These are phyloP conservation scores for Nematopogon swammerdamellus DNA, from an alignment of 2,888 invertebrate genomes.

Conservation along the genomic window DNA sequence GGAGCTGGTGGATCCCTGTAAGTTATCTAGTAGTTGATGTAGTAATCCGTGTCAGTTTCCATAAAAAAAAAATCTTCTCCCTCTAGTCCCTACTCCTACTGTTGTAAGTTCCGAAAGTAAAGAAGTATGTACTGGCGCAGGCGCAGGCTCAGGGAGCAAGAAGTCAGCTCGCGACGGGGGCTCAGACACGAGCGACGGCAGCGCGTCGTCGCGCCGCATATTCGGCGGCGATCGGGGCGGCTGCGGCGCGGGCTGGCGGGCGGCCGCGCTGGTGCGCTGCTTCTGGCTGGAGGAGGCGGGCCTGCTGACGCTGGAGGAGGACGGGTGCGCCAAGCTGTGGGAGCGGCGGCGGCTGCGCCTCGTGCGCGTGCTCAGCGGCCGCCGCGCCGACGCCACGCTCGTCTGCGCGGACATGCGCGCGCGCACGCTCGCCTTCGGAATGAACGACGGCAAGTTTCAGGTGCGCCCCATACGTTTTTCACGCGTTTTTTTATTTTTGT, in stretches of 20 bases:
- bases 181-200: slow-evolving; percentile 33
- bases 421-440: slow-evolving; percentile 36
- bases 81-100: too few species aligned
- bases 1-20: too few species aligned
- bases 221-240: slow-evolving; percentile 18
- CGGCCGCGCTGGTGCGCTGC: slow-evolving; percentile 30
- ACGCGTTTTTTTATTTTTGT: neutral
- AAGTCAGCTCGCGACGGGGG: slow-evolving; percentile 23
- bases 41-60: too few species aligned
- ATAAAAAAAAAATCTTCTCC: too few species aligned
- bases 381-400: slow-evolving; percentile 26
- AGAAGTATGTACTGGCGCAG: too few species aligned
- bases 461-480: slow-evolving; percentile 15
- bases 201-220: slow-evolving; percentile 25
- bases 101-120: too few species aligned
- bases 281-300: slow-evolving; percentile 30
- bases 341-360: slow-evolving; percentile 23
- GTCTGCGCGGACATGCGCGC: slow-evolving; percentile 32
- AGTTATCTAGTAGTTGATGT: too few species aligned
- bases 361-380: slow-evolving; percentile 26
- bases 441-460: slow-evolving; percentile 32
- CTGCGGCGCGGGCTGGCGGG: slow-evolving; percentile 23
- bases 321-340: slow-evolving; percentile 42
- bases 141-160: slow-evolving; percentile 30
- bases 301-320: slow-evolving; percentile 35